Evolutionary conservation across 2,113 vertebrate genomes (phyloP).

Genomic region (Sula dactylatra): DNA sequence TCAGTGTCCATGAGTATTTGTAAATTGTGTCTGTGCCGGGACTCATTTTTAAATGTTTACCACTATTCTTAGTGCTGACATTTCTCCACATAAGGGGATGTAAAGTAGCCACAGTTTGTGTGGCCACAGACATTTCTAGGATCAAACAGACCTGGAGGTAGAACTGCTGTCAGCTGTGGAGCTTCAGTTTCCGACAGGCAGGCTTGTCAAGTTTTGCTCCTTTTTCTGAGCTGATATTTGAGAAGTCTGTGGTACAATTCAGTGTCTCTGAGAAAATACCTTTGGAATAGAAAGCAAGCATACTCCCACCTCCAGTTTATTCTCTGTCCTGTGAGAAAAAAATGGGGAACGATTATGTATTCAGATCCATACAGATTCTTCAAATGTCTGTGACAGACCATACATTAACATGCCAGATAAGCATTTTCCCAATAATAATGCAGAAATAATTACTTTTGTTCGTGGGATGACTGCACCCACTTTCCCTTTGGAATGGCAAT

Average conservation of each 20-base stretch:
- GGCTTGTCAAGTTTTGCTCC: background rate
- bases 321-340: background rate
- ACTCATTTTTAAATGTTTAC: background rate
- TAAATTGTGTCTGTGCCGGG: background rate
- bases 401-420: background rate
- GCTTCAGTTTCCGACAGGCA: background rate
- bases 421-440: background rate
- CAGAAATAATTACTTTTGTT: background rate
- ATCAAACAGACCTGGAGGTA: background rate
- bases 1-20: background rate
- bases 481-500: background rate
- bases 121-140: background rate
- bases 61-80: background rate
- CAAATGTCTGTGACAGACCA: background rate
- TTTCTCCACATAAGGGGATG: accelerated
- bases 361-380: background rate
- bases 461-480: background rate
- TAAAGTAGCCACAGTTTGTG: background rate
- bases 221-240: background rate
- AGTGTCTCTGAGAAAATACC: background rate
- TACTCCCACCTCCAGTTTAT: background rate
- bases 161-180: background rate
- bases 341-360: background rate
- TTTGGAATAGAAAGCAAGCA: background rate
- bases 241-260: background rate